Conservation (phyloP, 2,888 invertebrate genomes). For the Dasypogon diadema region DNA sequence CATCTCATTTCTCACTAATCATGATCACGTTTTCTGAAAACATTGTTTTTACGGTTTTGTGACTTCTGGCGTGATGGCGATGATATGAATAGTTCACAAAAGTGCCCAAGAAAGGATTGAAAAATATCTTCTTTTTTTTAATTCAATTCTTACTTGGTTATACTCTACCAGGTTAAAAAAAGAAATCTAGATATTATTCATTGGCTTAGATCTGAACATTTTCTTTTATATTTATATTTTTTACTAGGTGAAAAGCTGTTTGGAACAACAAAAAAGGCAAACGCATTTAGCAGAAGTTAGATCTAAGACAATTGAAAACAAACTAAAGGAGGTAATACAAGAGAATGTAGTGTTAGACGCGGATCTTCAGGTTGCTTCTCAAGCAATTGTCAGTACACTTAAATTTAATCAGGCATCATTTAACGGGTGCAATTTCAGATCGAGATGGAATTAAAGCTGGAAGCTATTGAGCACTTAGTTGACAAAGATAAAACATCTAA, state of each 20-base stretch:
- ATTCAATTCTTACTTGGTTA: too few species aligned
- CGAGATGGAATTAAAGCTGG: constrained; percentile 72
- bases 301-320: constrained; percentile 61
- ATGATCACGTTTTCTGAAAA: too few species aligned
- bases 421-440: constrained; percentile 62
- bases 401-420: not conserved
- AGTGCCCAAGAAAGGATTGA: too few species aligned
- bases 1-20: too few species aligned
- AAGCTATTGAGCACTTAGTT: constrained; percentile 74
- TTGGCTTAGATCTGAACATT: too few species aligned
- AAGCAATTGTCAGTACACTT: constrained; percentile 65
- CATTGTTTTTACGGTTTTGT: too few species aligned
- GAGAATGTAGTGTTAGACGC: constrained; percentile 63
- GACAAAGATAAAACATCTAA: constrained; percentile 73
- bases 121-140: too few species aligned
- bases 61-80: too few species aligned
- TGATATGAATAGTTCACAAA: too few species aligned
- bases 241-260: constrained; percentile 58
- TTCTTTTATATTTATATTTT: not conserved
- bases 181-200: too few species aligned
- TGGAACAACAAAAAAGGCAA: constrained; percentile 59
- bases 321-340: constrained; percentile 60
- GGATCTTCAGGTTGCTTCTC: constrained; percentile 63
- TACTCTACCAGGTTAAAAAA: too few species aligned
- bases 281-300: constrained; percentile 65